Percentiles rank a stretch among this genome's conserved stretches.
Evolutionary conservation across 2,888 invertebrate genomes (phyloP).

Genomic region (Electrophaes corylata): DNA sequence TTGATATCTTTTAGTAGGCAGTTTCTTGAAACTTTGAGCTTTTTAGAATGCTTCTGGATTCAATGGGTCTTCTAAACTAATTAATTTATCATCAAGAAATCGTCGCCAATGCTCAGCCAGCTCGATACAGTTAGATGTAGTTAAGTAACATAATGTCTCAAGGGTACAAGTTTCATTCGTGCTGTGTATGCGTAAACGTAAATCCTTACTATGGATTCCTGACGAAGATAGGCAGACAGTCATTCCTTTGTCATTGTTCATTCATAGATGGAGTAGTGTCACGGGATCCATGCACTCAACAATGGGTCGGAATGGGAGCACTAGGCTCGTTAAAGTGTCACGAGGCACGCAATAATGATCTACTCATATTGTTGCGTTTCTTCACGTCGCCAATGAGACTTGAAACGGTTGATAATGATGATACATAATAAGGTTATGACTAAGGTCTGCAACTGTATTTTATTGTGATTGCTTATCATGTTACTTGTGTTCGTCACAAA

Average conservation of each 20-base stretch:
- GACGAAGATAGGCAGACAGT: neutral
- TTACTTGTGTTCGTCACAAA: neutral
- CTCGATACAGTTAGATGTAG: neutral
- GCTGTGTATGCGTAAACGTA: neutral
- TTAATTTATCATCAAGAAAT: neutral
- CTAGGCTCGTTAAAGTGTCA: neutral
- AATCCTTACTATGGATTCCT: neutral
- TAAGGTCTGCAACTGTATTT: conserved; percentile 10
- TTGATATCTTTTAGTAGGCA: no score
- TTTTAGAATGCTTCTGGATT: no score
- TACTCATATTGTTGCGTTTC: conserved; percentile 13
- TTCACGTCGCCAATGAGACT: conserved; percentile 10
- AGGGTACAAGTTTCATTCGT: neutral
- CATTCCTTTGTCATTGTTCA: neutral
- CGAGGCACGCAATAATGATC: neutral
- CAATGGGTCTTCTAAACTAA: no score
- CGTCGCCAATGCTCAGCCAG: neutral
- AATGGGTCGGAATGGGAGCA: conserved; percentile 16
- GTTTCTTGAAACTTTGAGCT: no score
- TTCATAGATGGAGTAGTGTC: neutral
- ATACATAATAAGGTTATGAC: conserved; percentile 7
- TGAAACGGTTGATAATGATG: conserved; percentile 16
- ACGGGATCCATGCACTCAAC: conserved; percentile 6
- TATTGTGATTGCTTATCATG: conserved; percentile 1
- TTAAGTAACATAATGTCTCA: neutral